Evolutionary conservation across 2,797 vertebrate genomes (phyloP), one percentile per base, ranked within the genome.

Genomic region (Cichlasoma orientale): DNA sequence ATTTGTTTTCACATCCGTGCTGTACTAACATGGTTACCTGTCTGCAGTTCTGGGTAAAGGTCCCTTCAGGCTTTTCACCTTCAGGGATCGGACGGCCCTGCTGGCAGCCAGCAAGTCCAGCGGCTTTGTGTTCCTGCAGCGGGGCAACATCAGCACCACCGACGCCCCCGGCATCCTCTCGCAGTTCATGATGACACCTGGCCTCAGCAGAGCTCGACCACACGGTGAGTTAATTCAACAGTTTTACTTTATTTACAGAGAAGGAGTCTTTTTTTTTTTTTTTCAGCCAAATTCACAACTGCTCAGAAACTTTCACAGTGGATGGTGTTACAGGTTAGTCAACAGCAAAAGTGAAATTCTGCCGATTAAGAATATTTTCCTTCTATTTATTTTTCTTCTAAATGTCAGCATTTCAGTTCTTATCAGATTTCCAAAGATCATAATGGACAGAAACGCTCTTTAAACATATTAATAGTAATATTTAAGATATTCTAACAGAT

Each of bases 151-250:
- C 5, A 68, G 72, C 74, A 33, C 47, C 54, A 83, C 89, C n/a
- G 59, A 52, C 14, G 83, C 90, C 11, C 83, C 94, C 6, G 95
- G 88, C 69, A 72, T 96, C 72, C 25, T 94, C 9, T 89, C 93
- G 5, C 94, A 91, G 88, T 99, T 99, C 92, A 97, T 99, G 97
- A 89, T 99, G 94, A 98, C 97, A 7, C 96, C 97, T 16, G 97
- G 97, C 16, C 95, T 98, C 77, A 97, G 96, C 91, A 96, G 95
- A 89, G 90, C 94, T 47, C 96, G 95, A 84, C 96, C 97, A 27
- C 97, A 99, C 0, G 98, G 98, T 99, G 93, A 36, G 36, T 33
- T 8, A 8, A 33, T 33, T 33, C 3, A 33, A 33, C 31, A 3
- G 2, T 33, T 72, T 5, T 1, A 38, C 10, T 58, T 61, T 19